Evolutionary conservation across 2,797 vertebrate species (phyloP).

Genomic region (Okamejei kenojei): DNA sequence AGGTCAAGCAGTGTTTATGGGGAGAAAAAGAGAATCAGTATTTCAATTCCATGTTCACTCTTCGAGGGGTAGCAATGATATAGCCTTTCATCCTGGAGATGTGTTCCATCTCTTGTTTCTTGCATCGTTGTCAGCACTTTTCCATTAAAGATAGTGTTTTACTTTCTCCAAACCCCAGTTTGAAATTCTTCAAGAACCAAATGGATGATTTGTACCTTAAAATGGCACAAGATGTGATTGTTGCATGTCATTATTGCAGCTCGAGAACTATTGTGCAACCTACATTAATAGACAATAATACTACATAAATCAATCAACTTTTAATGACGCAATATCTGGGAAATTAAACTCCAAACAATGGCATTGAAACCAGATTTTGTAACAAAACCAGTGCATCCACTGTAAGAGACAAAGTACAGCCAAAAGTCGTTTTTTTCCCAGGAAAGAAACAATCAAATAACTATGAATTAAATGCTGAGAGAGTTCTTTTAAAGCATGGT

Average conservation of each 20-base stretch:
- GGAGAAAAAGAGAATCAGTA: no score
- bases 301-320: neutral
- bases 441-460: neutral
- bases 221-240: neutral
- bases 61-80: neutral
- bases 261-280: neutral
- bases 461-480: constrained; percentile 12
- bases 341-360: neutral
- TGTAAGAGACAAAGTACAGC: neutral
- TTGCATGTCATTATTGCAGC: neutral
- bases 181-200: neutral
- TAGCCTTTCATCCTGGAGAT: neutral
- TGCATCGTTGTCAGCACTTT: neutral
- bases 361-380: neutral
- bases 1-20: no score
- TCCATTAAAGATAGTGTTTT: neutral
- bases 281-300: neutral
- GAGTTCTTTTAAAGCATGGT: neutral
- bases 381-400: neutral
- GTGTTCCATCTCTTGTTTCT: neutral
- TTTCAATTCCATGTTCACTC: no score
- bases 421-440: neutral
- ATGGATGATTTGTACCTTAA: neutral
- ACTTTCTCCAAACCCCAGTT: neutral
- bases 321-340: neutral